These are phyloP conservation scores for Germaria angustata DNA, from an alignment of 2,888 invertebrate genomes.

Conservation along the genomic window DNA sequence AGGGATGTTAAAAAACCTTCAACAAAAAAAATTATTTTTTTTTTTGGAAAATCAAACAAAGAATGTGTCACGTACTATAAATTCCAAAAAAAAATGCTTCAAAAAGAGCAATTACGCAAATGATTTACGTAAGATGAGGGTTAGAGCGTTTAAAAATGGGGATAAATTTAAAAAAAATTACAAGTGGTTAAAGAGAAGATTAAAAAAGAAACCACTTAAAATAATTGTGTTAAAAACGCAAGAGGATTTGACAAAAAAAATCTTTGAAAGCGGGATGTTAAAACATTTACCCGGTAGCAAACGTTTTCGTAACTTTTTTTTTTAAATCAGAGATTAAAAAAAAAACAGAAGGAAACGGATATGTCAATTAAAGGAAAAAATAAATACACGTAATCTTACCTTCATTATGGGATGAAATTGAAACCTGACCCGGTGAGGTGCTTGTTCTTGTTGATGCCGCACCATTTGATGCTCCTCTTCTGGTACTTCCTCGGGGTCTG, in stretches of 20 bases:
- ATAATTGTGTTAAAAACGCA: slow-evolving; percentile 28
- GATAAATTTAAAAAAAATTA: slow-evolving; percentile 36
- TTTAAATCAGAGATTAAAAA: neutral
- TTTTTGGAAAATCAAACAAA: neutral
- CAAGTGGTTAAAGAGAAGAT: slow-evolving; percentile 39
- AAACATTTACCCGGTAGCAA: neutral
- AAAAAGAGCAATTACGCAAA: slow-evolving; percentile 53
- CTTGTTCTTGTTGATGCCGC: slow-evolving; percentile 72
- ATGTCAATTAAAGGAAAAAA: neutral
- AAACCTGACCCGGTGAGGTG: slow-evolving; percentile 58
- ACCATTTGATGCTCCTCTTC: slow-evolving; percentile 82
- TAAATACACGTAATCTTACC: slow-evolving; percentile 59
- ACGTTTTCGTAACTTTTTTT: neutral
- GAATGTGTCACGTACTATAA: slow-evolving; percentile 58
- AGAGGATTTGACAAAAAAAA: neutral
- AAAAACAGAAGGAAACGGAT: slow-evolving; percentile 36
- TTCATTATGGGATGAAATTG: slow-evolving; percentile 59
- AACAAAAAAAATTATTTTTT: neutral
- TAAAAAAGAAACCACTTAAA: slow-evolving; percentile 25
- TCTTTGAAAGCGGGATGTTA: neutral
- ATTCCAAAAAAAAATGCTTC: neutral
- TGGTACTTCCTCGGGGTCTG: slow-evolving; percentile 87
- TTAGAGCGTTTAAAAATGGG: slow-evolving; percentile 34
- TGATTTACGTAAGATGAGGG: slow-evolving; percentile 40
- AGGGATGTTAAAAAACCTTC: slow-evolving; percentile 31